Conservation (phyloP, 2,113 vertebrate genomes). For the Bubalus kerabau region DNA sequence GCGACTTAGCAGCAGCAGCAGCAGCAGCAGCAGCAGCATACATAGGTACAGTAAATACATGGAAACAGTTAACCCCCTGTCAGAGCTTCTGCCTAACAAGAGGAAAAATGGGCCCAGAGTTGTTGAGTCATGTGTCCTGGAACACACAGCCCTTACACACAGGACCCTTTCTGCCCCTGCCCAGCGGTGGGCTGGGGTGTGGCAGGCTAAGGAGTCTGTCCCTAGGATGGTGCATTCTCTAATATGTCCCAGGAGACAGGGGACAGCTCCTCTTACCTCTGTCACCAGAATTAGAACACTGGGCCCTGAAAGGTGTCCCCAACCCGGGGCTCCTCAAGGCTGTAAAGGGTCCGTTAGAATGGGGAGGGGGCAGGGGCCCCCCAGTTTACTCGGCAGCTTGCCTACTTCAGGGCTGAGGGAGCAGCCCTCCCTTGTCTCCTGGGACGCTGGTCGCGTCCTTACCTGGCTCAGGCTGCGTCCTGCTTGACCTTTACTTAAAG, state of each 20-base stretch:
- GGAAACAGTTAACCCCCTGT: not conserved
- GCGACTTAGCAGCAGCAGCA: no score
- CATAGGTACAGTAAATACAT: not conserved
- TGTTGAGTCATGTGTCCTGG: not conserved
- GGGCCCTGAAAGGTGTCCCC: not conserved
- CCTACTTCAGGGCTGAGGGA: not conserved
- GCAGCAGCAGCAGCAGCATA: no score
- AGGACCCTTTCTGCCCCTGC: not conserved
- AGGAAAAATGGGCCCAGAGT: not conserved
- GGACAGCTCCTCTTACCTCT: not conserved
- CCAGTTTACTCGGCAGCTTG: not conserved
- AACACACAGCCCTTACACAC: not conserved
- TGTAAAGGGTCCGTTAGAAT: not conserved
- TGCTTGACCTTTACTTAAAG: constrained; percentile 63
- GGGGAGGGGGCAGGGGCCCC: not conserved
- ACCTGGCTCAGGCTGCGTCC: constrained; percentile 49
- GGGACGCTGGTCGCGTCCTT: not conserved
- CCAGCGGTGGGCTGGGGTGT: not conserved
- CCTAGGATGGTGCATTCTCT: not conserved
- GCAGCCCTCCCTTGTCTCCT: not conserved
- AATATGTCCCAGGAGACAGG: not conserved
- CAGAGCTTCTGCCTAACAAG: not conserved
- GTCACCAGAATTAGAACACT: not conserved
- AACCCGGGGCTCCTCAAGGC: not conserved
- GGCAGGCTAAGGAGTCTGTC: not conserved